A percentile compares a stretch with the other conserved stretches of the same genome.
phyloP scores from a whole-genome alignment of 2,888 invertebrate genomes.

The Hyposoter didymator region DNA sequence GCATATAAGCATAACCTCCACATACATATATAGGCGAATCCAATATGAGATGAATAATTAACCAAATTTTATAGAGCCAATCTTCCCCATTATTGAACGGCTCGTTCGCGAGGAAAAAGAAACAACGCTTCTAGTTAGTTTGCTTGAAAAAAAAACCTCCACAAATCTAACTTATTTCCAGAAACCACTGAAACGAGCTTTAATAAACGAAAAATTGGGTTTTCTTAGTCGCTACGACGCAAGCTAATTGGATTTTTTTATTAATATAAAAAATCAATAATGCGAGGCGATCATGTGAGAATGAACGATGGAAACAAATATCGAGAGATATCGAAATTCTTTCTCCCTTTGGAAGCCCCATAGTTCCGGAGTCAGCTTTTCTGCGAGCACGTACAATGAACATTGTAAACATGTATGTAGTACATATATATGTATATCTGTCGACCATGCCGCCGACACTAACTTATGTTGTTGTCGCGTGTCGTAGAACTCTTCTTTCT shows the following conservation, averaged over 20 bases:
- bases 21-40: background rate
- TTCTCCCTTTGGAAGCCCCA: background rate
- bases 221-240: too few relatives aligned
- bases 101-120: background rate
- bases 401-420: slow-evolving; percentile 1
- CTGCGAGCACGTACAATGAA: background rate
- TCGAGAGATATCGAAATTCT: background rate
- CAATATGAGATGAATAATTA: slow-evolving; percentile 13
- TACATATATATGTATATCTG: background rate
- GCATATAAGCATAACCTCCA: background rate
- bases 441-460: slow-evolving; percentile 48
- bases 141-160: too few relatives aligned
- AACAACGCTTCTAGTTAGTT: too few relatives aligned
- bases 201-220: too few relatives aligned
- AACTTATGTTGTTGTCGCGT: slow-evolving; percentile 69
- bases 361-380: background rate
- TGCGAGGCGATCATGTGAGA: too few relatives aligned
- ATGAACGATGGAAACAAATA: too few relatives aligned
- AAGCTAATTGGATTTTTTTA: too few relatives aligned
- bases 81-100: background rate
- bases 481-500: slow-evolving; percentile 52
- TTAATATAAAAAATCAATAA: too few relatives aligned
- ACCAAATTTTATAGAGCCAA: background rate
- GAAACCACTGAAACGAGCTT: too few relatives aligned
- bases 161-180: too few relatives aligned